These are phyloP conservation scores for Sepiola atlantica DNA, from an alignment of 2,888 invertebrate species.

Conservation along the genomic window DNA sequence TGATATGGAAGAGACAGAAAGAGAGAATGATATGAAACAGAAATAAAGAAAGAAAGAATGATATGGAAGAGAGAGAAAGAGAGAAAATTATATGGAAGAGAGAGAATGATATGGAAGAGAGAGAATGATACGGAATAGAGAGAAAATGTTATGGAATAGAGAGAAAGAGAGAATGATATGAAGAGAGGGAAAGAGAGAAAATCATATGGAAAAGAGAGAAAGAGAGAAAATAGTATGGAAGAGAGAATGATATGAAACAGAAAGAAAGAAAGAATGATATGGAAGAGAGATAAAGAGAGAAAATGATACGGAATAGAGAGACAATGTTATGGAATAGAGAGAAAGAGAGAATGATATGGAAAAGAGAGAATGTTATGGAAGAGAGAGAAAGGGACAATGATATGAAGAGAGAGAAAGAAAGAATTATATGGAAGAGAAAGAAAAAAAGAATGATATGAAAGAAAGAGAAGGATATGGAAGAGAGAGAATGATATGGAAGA, in stretches of 20 bases:
- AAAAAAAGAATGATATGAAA: no score
- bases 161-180: background rate
- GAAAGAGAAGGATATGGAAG: no score
- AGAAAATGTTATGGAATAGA: background rate
- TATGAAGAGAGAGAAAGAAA: background rate
- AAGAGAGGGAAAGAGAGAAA: background rate
- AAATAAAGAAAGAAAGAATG: background rate
- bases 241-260: background rate
- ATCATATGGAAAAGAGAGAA: background rate
- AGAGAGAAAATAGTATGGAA: background rate
- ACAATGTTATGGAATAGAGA: background rate
- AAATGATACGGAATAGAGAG: background rate
- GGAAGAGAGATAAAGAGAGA: background rate
- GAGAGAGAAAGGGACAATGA: no score
- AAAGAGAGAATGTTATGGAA: no score
- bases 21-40: no score
- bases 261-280: background rate
- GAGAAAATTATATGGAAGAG: background rate
- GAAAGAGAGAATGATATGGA: background rate
- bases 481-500: no score
- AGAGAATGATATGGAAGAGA: background rate
- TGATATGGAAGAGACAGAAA: no score
- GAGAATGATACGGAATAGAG: background rate
- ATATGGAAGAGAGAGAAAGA: background rate
- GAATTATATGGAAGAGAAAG: background rate